Evolutionary conservation across 2,888 invertebrate genomes (phyloP).

Genomic region (Tolmerus cingulatus): DNA sequence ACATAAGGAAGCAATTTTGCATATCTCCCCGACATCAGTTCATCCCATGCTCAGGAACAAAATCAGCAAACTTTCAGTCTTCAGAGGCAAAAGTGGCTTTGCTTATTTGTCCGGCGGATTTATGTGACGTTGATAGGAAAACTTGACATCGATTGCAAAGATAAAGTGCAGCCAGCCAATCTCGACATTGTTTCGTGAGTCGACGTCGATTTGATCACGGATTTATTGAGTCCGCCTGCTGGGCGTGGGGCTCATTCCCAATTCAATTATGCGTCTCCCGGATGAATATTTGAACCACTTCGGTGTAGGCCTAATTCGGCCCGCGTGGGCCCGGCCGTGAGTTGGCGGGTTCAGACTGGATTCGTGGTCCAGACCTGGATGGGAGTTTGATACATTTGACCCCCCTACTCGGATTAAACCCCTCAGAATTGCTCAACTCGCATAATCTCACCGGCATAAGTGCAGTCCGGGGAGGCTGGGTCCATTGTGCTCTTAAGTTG

Average conservation of each 20-base stretch:
- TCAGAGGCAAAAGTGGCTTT: not conserved
- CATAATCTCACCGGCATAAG: not conserved
- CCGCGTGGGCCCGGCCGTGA: not conserved
- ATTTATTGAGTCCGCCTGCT: not conserved
- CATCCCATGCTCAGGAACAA: not conserved
- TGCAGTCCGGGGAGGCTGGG: not conserved
- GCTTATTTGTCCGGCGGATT: not conserved
- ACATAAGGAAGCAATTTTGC: not conserved
- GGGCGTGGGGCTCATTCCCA: not conserved
- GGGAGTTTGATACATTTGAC: not conserved
- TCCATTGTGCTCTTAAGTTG: not conserved
- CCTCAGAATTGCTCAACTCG: not conserved
- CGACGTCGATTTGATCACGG: not conserved
- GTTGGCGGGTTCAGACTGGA: not conserved
- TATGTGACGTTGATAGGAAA: not conserved
- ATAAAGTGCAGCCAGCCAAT: not conserved
- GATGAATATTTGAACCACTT: not conserved
- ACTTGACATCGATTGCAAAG: not conserved
- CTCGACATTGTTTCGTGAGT: not conserved
- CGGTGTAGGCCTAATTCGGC: not conserved
- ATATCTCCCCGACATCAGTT: not conserved
- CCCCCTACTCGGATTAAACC: not conserved
- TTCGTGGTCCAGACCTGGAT: not conserved
- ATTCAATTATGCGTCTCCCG: not conserved
- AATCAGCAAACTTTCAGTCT: not conserved